A percentile compares a stretch with the other conserved stretches of the same genome.
These are phyloP conservation scores for Entomyzon cyanotis DNA, from an alignment of 2,113 vertebrate genomes.

Conservation along the genomic window DNA sequence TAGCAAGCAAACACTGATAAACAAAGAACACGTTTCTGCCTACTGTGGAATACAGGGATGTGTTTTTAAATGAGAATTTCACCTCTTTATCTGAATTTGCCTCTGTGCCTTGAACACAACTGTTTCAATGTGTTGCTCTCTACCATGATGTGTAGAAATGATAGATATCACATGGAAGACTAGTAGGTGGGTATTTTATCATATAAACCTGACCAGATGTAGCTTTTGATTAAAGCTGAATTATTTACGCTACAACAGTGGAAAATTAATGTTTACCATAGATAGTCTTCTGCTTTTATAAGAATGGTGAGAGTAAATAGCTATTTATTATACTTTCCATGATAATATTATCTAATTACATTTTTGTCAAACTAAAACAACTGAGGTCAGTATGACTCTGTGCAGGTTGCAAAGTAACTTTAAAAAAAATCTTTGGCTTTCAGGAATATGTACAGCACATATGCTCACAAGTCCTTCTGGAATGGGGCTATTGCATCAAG, in stretches of 20 bases:
- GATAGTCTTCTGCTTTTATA: neutral
- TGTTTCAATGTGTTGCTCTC: neutral
- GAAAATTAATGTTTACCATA: neutral
- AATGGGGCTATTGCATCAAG: neutral
- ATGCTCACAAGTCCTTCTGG: neutral
- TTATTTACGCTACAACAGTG: neutral
- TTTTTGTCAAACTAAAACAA: neutral
- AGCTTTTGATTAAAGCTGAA: neutral
- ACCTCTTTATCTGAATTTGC: neutral
- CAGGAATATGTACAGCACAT: neutral
- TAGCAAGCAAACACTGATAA: neutral
- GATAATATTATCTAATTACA: neutral
- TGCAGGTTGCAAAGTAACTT: neutral
- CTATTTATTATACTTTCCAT: neutral
- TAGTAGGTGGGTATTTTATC: neutral
- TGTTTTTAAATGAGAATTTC: neutral
- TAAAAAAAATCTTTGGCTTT: neutral
- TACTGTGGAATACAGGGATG: neutral
- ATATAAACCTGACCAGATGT: neutral
- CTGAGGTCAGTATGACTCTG: neutral
- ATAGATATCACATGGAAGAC: neutral
- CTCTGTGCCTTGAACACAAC: neutral
- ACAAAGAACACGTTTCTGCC: neutral
- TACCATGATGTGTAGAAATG: neutral
- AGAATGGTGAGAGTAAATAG: neutral